Base-by-base conservation (phyloP, 2,888 invertebrate genomes). In the Asteroscopus sphinx region DNA sequence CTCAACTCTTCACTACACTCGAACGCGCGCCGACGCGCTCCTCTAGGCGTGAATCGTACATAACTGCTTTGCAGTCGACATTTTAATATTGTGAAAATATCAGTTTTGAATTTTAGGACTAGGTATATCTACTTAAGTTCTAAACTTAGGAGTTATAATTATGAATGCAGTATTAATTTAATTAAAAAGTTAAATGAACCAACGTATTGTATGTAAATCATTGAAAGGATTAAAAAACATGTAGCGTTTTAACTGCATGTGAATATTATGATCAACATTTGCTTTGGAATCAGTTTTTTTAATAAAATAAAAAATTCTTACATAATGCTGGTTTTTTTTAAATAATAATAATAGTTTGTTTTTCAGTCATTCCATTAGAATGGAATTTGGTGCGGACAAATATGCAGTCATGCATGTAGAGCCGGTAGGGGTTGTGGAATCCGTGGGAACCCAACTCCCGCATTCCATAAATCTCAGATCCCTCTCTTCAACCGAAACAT, bases 281-380 rank as follows among this genome's bases (percentile, higher is more conserved):
- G 93, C 93, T 93, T 93, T 93, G 86, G 88, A 92, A 92, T 89
- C 88, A 84, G 86, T 89, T 91, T 93, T 25, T 93, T 87, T 87
- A 86, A 88, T 84, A 87, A 92, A 90, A 88, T 82, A 83, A 82
- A 79, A 88, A 88, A 85, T 87, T 87, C 82, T 58, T 74, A n/a
- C n/a, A n/a, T n/a, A 45, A 15, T 55, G 57, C 48, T 30, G 16
- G 53, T 72, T 83, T 81, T 68, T 72, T 33, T 32, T 9, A n/a
- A n/a, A n/a, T n/a, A n/a, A n/a, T n/a, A n/a, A n/a, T n/a, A n/a
- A n/a, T n/a, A n/a, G n/a, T n/a, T n/a, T n/a, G n/a, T n/a, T n/a
- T n/a, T n/a, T n/a, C n/a, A n/a, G n/a, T n/a, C n/a, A n/a, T n/a
- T n/a, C n/a, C n/a, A n/a, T n/a, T n/a, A n/a, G n/a, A n/a, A n/a